Evolutionary conservation across 2,888 invertebrate genomes (phyloP), one percentile per base, ranked within the genome.

Genomic region (Arctia plantaginis): DNA sequence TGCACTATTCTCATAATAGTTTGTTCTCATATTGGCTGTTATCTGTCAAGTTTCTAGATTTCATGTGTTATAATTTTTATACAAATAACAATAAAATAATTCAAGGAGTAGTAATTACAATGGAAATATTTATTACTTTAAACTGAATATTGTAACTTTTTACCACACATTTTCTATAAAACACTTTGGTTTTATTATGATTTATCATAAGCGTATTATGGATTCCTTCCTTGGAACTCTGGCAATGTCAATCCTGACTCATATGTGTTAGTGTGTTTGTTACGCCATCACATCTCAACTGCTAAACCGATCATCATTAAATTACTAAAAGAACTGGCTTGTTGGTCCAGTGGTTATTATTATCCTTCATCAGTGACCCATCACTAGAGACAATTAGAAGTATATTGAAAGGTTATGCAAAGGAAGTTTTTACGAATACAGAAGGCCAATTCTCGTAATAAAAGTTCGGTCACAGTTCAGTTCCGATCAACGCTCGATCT

Each of bases 101-200:
- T 39, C 12, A 13, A 35, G 10, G 18, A 30, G 10, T 33, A 15
- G 6, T 47, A 35, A 71, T n/a, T 47, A 65, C 35, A 23, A 35
- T n/a, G 47, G 64, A 35, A 47, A 65, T 13, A 41, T 35, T 66
- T 66, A 27, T 66, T 6, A 66, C 20, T 65, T 70, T 44, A 33
- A 70, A 13, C 30, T 30, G 20, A 30, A 20, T 39, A 23, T 71
- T n/a, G 51, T 71, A 65, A 71, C 23, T 51, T 65, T 71, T 66
- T 35, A 71, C 51, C 51, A 66, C n/a, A 65, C 35, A 66, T 71
- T 71, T 39, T 71, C 30, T 64, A 7, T n/a, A 20, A 4, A 33
- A 23, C 51, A 18, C 33, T 66, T 47, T 51, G 35, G 10, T 65
- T 65, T 65, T 71, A 71, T n/a, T 33, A 18, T 35, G 13, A 33